phyloP scores from a whole-genome alignment of 2,888 invertebrate species.

The Pterostichus madidus region DNA sequence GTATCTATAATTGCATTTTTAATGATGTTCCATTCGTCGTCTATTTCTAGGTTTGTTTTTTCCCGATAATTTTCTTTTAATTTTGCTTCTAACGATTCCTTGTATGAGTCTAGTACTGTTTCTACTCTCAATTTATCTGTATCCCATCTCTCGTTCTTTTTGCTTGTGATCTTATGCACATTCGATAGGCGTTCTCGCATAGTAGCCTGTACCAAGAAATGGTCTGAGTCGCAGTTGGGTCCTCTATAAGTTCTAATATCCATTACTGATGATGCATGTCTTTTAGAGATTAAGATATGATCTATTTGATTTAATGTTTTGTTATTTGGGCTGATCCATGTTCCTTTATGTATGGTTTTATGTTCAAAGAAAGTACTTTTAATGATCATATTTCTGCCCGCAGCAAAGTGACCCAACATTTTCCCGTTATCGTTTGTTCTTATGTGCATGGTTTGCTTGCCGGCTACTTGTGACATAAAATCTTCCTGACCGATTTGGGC shows the following conservation, averaged over 20 bases:
- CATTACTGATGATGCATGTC: background rate
- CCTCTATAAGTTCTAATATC: background rate
- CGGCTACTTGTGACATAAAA: background rate
- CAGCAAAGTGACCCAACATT: background rate
- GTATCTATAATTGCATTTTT: too few relatives aligned
- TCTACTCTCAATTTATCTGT: slow-evolving; percentile 4
- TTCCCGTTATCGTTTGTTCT: background rate
- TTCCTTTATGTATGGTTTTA: slow-evolving; percentile 6
- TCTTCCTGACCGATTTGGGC: background rate
- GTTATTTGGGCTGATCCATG: slow-evolving; percentile 3
- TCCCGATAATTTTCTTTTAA: too few relatives aligned
- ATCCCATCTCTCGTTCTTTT: slow-evolving; percentile 8
- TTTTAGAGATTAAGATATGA: slow-evolving; percentile 6
- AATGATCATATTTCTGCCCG: background rate
- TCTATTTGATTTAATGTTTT: slow-evolving; percentile 13
- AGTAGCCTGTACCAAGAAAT: background rate
- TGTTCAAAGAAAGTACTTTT: background rate
- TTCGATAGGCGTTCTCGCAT: background rate
- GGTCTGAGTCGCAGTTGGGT: slow-evolving; percentile 1
- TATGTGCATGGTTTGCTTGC: background rate
- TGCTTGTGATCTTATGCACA: background rate
- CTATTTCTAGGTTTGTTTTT: too few relatives aligned
- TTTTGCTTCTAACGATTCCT: background rate
- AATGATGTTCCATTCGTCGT: too few relatives aligned
- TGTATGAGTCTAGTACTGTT: background rate